phyloP scores from a whole-genome alignment of 2,797 vertebrate species.

The Hydrolagus colliei region DNA sequence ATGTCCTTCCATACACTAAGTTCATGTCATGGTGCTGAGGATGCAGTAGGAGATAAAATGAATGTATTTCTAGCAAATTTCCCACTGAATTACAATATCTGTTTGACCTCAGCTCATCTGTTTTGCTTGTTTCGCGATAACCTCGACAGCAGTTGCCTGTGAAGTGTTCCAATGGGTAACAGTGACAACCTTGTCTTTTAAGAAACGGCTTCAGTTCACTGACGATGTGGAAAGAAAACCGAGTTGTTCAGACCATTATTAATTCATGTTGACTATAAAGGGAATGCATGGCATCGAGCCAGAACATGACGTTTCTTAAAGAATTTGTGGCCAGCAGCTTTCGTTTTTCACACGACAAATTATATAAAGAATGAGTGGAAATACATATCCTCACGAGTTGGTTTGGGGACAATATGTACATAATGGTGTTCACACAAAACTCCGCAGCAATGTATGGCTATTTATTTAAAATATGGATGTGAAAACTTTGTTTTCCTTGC shows the following conservation, averaged over 20 bases:
- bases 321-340: not conserved
- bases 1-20: too few species aligned
- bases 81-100: too few species aligned
- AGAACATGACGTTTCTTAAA: not conserved
- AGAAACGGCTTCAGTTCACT: constrained; percentile 3
- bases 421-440: too few species aligned
- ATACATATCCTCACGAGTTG: too few species aligned
- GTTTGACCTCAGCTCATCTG: not conserved
- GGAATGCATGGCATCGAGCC: not conserved
- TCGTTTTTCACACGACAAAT: too few species aligned
- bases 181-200: not conserved
- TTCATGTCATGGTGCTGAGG: too few species aligned
- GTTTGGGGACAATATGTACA: too few species aligned
- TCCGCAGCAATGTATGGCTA: too few species aligned
- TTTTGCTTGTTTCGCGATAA: not conserved
- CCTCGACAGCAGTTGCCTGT: constrained; percentile 1
- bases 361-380: too few species aligned
- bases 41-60: not conserved
- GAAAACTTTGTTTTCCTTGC: too few species aligned
- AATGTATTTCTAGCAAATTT: not conserved
- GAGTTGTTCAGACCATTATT: constrained; percentile 7
- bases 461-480: too few species aligned
- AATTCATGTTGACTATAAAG: not conserved
- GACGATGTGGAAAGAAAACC: not conserved
- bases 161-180: not conserved